A percentile compares a stretch with the other conserved stretches of the same genome.
These are phyloP conservation scores for Amphilophus citrinellus DNA, from an alignment of 2,113 vertebrate species.

Conservation along the genomic window DNA sequence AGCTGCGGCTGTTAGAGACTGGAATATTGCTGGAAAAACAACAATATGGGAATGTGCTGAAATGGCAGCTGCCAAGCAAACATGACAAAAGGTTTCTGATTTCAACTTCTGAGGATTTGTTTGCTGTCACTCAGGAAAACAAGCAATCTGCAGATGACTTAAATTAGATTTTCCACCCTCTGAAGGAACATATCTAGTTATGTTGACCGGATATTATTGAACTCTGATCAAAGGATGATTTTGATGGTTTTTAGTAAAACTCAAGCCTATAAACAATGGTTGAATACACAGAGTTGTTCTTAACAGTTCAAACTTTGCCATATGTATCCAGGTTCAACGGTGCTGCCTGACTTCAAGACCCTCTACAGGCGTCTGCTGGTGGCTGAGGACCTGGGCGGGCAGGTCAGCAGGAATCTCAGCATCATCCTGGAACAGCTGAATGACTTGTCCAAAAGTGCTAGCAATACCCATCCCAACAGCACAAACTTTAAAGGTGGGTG, in stretches of 20 bases:
- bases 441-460: constrained; percentile 27
- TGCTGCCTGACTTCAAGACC: constrained; percentile 64
- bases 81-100: background rate
- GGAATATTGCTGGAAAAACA: background rate
- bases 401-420: constrained; percentile 71
- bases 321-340: background rate
- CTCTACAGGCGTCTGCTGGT: constrained; percentile 75
- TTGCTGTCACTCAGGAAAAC: background rate
- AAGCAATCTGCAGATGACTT: background rate
- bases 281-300: background rate
- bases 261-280: background rate
- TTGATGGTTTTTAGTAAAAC: background rate
- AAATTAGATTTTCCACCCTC: background rate
- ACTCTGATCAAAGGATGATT: background rate
- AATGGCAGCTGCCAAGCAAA: background rate
- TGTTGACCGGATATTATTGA: background rate
- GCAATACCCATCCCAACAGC: background rate
- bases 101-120: background rate
- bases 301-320: background rate
- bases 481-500: constrained; percentile 68
- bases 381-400: constrained; percentile 77
- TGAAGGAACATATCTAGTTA: background rate
- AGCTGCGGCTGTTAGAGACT: background rate
- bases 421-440: constrained; percentile 74
- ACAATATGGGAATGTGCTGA: background rate